Evolutionary conservation across 1,140 invertebrate species (phyloP), one percentile per base, ranked within the genome.

Genomic region (Leptopilina boulardi): DNA sequence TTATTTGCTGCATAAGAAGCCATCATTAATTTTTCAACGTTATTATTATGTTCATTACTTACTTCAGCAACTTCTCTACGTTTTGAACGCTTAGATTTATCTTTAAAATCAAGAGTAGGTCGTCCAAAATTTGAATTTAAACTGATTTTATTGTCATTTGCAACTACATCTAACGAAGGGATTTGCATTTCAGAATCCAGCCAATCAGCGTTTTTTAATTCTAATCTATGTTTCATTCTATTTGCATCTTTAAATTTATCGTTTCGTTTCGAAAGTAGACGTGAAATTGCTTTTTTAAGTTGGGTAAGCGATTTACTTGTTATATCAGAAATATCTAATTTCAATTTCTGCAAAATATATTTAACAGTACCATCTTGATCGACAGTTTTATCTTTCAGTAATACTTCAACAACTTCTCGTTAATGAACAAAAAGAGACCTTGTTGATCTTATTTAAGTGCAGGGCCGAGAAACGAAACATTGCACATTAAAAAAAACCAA

Each of bases 1-100:
- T 56, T 5, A 56, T 56, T 56, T 21, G 54, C 54, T 56, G 54
- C 18, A 23, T 56, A 56, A 23, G 54, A 56, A 56, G 54, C 54
- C 21, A 56, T 56, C 19, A 21, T 56, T 56, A 56, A 56, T 56
- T 56, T 56, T 21, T 56, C 1, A 5, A 23, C 21, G n/a, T 56
- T 18, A 21, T 56, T 56, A 56, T 56, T 56, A 23, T 56, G 54
- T 21, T 21, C 54, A 56, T 21, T 56, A 21, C 21, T 56, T 19
- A 56, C 10, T 56, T 21, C 5, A 23, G 54, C 18, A 56, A 56
- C 21, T 56, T 56, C 54, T 23, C 10, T 9, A 18, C 54, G 54
- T 23, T 56, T 56, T 56, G 54, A 21, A 19, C 54, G 54, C 2
- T 19, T 9, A 23, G 54, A 56, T 56, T 56, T 19, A 56, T 8